These are phyloP conservation scores for Ricordea florida DNA, from an alignment of 92 coral and sea anemone genomes.

Conservation along the genomic window DNA sequence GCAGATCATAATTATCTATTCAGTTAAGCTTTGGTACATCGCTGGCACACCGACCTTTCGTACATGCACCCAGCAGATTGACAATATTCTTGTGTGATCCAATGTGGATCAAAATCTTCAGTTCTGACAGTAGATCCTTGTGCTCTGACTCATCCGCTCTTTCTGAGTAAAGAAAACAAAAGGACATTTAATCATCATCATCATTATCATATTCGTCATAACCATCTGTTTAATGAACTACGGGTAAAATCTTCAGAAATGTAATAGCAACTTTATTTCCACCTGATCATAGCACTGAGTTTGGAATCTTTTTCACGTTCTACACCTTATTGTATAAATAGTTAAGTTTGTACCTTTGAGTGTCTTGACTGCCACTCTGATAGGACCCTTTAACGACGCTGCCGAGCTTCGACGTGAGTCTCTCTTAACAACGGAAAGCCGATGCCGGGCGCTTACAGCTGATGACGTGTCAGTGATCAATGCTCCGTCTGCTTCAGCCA, in stretches of 20 bases:
- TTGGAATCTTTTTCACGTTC: no score
- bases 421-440: slow-evolving; percentile 12
- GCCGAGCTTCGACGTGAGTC: slow-evolving; percentile 73
- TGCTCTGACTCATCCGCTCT: slow-evolving; percentile 74
- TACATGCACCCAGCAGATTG: slow-evolving; percentile 91
- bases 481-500: slow-evolving; percentile 79
- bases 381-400: slow-evolving; percentile 53
- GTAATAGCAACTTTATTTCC: no score
- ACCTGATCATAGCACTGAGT: no score
- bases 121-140: slow-evolving; percentile 83
- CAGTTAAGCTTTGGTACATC: no score
- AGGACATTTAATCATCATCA: neutral
- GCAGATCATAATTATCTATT: no score
- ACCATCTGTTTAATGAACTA: no score
- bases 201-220: neutral
- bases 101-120: slow-evolving; percentile 87
- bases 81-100: slow-evolving; percentile 95
- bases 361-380: slow-evolving; percentile 82
- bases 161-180: slow-evolving; percentile 42
- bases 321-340: neutral
- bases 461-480: slow-evolving; percentile 57
- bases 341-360: slow-evolving; percentile 76
- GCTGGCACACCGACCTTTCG: slow-evolving; percentile 86
- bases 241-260: no score
- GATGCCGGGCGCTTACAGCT: slow-evolving; percentile 51